Conservation (phyloP, 2,797 vertebrate genomes). For the Notoglanidium macrostoma region DNA sequence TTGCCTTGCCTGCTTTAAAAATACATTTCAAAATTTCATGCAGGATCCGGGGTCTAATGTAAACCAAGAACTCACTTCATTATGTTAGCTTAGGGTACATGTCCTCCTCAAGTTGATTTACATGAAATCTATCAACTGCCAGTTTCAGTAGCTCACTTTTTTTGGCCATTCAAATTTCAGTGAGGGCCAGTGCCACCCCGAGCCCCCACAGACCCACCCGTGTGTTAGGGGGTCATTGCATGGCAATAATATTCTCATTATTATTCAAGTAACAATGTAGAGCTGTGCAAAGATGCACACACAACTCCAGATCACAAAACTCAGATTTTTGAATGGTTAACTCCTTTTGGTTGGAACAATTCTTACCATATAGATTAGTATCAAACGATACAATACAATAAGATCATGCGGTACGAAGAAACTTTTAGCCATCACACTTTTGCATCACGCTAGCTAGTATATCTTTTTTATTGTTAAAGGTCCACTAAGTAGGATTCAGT, state of each 20-base stretch:
- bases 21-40: neutral
- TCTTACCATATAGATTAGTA: no score
- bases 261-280: neutral
- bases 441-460: no score
- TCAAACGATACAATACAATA: no score
- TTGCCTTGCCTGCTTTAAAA: neutral
- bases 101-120: neutral
- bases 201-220: no score
- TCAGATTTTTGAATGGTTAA: no score
- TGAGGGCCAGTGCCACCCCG: neutral
- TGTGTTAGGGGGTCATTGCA: neutral
- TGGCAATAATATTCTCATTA: neutral
- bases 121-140: no score
- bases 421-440: no score
- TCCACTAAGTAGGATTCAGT: no score
- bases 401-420: no score
- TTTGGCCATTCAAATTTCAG: neutral
- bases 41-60: neutral
- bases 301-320: no score
- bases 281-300: neutral
- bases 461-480: no score
- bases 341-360: no score
- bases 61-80: neutral
- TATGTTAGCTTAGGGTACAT: neutral
- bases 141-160: neutral